Evolutionary conservation across 2,797 vertebrate genomes (phyloP).

Genomic region (Sarcophilus harrisii): DNA sequence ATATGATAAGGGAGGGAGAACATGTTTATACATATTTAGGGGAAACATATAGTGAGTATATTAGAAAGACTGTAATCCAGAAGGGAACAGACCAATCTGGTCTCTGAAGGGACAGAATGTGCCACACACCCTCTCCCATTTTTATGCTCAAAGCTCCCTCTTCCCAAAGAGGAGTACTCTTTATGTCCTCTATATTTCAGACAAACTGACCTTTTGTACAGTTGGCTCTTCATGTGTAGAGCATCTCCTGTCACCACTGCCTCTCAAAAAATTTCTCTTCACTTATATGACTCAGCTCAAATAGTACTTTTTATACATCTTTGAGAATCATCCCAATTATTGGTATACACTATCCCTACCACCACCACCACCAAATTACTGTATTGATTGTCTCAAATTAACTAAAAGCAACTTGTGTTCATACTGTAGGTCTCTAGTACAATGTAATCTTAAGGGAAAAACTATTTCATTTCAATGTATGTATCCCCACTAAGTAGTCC

Average conservation of each 20-base stretch:
- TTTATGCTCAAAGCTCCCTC: too few species aligned
- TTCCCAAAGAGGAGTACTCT: background rate
- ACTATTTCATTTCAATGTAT: background rate
- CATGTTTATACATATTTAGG: too few species aligned
- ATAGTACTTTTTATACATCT: background rate
- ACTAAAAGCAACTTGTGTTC: background rate
- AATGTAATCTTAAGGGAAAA: background rate
- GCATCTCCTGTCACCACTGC: background rate
- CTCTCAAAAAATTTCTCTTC: background rate
- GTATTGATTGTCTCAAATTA: background rate
- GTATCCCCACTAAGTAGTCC: background rate
- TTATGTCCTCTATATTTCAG: background rate
- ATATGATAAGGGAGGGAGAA: too few species aligned
- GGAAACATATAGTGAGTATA: too few species aligned
- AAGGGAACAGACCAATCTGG: too few species aligned
- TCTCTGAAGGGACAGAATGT: too few species aligned
- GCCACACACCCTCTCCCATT: too few species aligned
- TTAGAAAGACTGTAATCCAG: too few species aligned
- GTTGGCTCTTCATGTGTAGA: background rate
- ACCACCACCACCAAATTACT: background rate
- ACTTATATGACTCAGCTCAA: background rate
- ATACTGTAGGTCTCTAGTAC: background rate
- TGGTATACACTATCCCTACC: background rate
- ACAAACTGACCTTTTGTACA: background rate
- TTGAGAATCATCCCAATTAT: background rate